A percentile compares a stretch with the other conserved stretches of the same genome.
Conservation (phyloP, 2,797 vertebrate species). For the Hypotaenidia okinawae region DNA sequence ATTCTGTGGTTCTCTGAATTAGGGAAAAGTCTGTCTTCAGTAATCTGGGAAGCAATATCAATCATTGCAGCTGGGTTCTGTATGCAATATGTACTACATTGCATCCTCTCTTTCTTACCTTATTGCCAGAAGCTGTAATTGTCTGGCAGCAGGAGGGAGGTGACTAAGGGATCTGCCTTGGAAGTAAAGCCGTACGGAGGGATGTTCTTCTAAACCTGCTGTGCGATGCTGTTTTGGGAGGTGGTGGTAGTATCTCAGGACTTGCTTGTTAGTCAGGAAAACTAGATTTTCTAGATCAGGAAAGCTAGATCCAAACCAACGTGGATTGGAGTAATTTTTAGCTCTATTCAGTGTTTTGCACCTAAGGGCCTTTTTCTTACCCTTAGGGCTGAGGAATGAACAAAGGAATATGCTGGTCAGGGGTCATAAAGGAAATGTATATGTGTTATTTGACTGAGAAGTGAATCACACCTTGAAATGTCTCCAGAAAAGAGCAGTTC, state of each 20-base stretch:
- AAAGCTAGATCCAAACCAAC: not conserved
- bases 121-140: not conserved
- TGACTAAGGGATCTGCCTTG: slow-evolving; percentile 24
- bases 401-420: not conserved
- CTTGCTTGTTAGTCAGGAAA: not conserved
- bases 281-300: not conserved
- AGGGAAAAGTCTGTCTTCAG: not conserved
- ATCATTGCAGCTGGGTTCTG: not conserved
- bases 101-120: not conserved
- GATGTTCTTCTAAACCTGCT: not conserved
- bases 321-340: not conserved
- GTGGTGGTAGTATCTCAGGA: not conserved
- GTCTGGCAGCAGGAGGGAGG: slow-evolving; percentile 22
- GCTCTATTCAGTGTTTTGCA: not conserved
- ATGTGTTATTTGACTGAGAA: slow-evolving; percentile 5
- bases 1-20: not conserved
- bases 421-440: not conserved
- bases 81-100: not conserved
- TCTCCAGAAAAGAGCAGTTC: slow-evolving; percentile 20
- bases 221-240: not conserved
- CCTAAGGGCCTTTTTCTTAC: not conserved
- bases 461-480: slow-evolving; percentile 7
- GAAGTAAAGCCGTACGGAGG: not conserved
- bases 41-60: not conserved
- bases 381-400: not conserved